A percentile compares a stretch with the other conserved stretches of the same genome.
Conservation (phyloP, 2,113 vertebrate genomes). For the Cottus gobio region DNA sequence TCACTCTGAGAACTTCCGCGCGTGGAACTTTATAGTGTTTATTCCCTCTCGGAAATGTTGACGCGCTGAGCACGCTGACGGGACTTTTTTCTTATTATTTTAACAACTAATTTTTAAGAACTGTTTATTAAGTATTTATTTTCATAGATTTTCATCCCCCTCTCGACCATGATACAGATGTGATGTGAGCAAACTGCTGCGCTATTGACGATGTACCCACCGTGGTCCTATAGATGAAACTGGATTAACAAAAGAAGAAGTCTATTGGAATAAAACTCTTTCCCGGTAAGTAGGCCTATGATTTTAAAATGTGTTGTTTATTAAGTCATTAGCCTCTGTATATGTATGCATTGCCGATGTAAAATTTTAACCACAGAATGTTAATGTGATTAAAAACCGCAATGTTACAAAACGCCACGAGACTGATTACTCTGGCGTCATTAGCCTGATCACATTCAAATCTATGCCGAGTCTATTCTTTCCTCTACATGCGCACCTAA, state of each 20-base stretch:
- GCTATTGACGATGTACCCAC: too few species aligned
- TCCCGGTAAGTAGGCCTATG: conserved; percentile 16
- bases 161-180: background rate
- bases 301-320: background rate
- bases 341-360: background rate
- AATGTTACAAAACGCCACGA: background rate
- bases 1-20: conserved; percentile 26
- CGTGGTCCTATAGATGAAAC: background rate
- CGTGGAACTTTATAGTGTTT: conserved; percentile 39
- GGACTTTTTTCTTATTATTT: background rate
- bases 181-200: background rate
- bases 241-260: background rate
- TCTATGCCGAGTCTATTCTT: background rate
- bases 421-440: background rate
- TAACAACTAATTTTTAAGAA: background rate
- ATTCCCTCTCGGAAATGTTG: background rate
- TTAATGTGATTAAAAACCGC: conserved; percentile 24
- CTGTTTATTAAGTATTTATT: background rate
- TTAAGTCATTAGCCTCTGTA: background rate
- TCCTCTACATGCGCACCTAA: background rate
- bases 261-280: background rate
- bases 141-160: background rate
- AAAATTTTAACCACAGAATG: background rate
- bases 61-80: too few species aligned
- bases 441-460: background rate